These are phyloP conservation scores for Arenaria interpres DNA, from an alignment of 2,113 vertebrate genomes.

Conservation along the genomic window DNA sequence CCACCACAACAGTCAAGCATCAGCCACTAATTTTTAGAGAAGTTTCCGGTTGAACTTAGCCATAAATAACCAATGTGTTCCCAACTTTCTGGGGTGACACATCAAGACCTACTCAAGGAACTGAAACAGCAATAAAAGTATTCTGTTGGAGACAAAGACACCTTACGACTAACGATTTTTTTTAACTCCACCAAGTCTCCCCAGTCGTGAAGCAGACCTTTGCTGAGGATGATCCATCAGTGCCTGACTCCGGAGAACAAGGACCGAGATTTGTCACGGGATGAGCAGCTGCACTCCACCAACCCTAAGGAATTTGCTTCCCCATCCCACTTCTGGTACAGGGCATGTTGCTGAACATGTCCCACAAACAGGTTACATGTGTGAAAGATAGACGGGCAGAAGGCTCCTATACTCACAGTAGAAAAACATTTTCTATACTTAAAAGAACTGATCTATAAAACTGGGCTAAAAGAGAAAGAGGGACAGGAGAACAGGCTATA, in stretches of 20 bases:
- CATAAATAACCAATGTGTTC: background rate
- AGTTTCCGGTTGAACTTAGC: background rate
- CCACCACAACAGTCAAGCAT: background rate
- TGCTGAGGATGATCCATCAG: background rate
- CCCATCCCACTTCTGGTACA: background rate
- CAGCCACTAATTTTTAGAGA: background rate
- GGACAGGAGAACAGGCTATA: background rate
- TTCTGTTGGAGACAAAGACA: background rate
- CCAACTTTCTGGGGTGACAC: background rate
- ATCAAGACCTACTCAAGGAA: background rate
- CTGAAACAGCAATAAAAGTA: background rate
- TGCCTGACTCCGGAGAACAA: background rate
- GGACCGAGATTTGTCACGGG: background rate
- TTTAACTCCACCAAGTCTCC: background rate
- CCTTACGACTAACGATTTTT: background rate
- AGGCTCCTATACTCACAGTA: background rate
- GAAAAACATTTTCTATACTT: background rate
- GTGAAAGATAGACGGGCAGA: background rate
- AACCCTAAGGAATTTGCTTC: background rate
- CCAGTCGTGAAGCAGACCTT: background rate
- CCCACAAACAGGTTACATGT: background rate
- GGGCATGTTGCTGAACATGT: accelerated
- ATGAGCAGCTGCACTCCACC: background rate
- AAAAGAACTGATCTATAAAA: background rate
- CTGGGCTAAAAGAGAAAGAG: background rate